Evolutionary conservation across 2,113 vertebrate species (phyloP).

Genomic region (Platanista minor): DNA sequence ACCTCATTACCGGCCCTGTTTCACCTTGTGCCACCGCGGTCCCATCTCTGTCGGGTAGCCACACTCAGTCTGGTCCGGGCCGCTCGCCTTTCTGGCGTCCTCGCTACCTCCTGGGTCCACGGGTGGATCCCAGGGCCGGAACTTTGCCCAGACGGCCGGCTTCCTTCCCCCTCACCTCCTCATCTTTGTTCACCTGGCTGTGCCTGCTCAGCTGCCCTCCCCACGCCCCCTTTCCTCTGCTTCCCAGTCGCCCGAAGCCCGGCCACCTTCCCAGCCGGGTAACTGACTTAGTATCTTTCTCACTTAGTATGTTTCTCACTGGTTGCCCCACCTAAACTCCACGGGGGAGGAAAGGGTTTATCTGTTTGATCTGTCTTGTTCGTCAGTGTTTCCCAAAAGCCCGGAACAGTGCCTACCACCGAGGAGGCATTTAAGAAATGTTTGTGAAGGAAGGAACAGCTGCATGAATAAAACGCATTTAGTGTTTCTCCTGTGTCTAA

Average conservation of each 20-base stretch:
- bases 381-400: neutral
- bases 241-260: rapidly evolving
- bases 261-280: neutral
- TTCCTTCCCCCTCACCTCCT: neutral
- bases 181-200: neutral
- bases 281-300: too few species aligned
- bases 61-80: neutral
- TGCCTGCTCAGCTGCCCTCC: rapidly evolving
- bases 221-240: neutral
- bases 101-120: neutral
- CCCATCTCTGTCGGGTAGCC: neutral
- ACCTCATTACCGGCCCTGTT: neutral
- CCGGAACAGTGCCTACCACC: neutral
- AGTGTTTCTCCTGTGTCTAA: too few species aligned
- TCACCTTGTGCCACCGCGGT: neutral
- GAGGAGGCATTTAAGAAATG: rapidly evolving
- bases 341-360: rapidly evolving
- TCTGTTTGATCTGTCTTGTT: neutral
- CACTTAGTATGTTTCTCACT: rapidly evolving
- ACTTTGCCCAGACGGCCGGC: too few species aligned
- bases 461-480: rapidly evolving
- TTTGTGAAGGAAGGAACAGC: rapidly evolving
- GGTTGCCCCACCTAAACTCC: neutral
- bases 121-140: neutral
- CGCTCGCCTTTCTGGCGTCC: rapidly evolving